Conservation (phyloP, 1,140 invertebrate species). For the Eumeta japonica region DNA sequence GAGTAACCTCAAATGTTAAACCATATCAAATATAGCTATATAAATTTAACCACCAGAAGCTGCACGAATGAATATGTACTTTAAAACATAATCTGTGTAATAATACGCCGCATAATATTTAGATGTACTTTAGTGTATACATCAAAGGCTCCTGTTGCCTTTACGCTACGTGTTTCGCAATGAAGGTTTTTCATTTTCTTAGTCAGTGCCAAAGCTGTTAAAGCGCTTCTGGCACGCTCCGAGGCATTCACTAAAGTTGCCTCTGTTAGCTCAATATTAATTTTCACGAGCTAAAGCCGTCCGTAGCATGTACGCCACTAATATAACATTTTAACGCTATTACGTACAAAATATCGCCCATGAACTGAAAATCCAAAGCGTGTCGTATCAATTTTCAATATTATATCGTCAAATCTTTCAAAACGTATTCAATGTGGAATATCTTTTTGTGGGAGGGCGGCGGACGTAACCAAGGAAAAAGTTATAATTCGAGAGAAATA, state of each 20-base stretch:
- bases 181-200: slow-evolving; percentile 17
- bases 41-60: slow-evolving; percentile 1
- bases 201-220: slow-evolving; percentile 7
- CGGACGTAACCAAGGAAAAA: too few species aligned
- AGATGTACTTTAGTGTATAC: too few species aligned
- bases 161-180: slow-evolving; percentile 12
- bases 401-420: slow-evolving; percentile 1
- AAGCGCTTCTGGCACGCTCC: too few species aligned
- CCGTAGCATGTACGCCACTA: too few species aligned
- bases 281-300: too few species aligned
- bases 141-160: slow-evolving; percentile 18
- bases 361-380: background rate
- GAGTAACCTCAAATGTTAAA: too few species aligned
- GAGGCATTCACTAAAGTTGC: too few species aligned
- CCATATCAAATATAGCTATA: background rate
- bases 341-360: background rate
- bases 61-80: background rate
- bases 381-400: slow-evolving; percentile 3
- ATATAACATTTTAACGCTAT: too few species aligned
- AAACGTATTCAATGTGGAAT: slow-evolving; percentile 1
- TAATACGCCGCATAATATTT: too few species aligned
- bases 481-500: slow-evolving; percentile 3
- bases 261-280: too few species aligned
- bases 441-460: too few species aligned
- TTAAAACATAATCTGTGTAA: slow-evolving; percentile 11